A percentile compares a stretch with the other conserved stretches of the same genome.
These are phyloP conservation scores for Chromis chromis DNA, from an alignment of 2,797 vertebrate species.

Conservation along the genomic window DNA sequence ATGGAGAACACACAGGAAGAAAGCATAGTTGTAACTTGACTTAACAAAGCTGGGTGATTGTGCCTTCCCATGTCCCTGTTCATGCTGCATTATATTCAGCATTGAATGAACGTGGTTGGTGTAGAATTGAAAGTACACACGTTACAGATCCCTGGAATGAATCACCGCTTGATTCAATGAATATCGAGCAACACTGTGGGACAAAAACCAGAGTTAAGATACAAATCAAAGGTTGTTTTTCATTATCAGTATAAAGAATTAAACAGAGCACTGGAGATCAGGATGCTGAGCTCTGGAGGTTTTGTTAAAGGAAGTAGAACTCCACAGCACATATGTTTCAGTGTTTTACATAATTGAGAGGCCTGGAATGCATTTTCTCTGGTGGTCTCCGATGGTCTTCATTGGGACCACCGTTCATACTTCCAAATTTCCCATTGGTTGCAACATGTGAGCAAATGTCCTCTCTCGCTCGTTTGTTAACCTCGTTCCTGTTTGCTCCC, in stretches of 20 bases:
- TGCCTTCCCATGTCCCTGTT: constrained; percentile 15
- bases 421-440: background rate
- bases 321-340: background rate
- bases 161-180: background rate
- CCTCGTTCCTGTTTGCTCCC: constrained; percentile 21
- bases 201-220: background rate
- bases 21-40: constrained; percentile 20
- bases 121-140: background rate
- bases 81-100: constrained; percentile 13
- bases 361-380: constrained; percentile 8
- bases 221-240: background rate
- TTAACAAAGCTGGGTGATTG: constrained; percentile 2
- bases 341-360: background rate
- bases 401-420: background rate
- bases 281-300: background rate
- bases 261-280: too few species aligned
- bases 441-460: background rate
- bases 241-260: background rate
- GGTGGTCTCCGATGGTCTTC: background rate
- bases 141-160: constrained; percentile 1
- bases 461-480: background rate
- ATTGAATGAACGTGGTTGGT: constrained; percentile 1
- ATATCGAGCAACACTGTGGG: background rate
- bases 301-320: background rate
- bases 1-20: constrained; percentile 27